phyloP scores from a whole-genome alignment of 2,113 vertebrate species.

The Paratilapia polleni region DNA sequence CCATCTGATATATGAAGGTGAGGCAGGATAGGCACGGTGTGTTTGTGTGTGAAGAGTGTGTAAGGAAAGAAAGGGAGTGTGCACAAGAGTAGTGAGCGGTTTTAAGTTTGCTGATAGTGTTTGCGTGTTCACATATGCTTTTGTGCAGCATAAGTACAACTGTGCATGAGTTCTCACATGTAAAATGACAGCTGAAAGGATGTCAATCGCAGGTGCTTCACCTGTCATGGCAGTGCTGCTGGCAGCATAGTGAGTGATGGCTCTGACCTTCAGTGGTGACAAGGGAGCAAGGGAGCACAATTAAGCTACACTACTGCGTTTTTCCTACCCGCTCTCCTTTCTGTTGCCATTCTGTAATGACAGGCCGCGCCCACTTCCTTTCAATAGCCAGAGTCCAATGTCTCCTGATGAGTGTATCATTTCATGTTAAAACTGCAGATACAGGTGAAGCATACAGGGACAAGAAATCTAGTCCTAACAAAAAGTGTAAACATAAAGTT shows the following conservation, averaged over 20 bases:
- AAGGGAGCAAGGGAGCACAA: conserved; percentile 41
- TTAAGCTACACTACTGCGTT: conserved; percentile 37
- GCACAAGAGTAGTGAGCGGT: not conserved
- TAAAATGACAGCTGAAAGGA: conserved; percentile 51
- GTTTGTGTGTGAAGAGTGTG: not conserved
- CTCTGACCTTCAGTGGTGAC: conserved; percentile 64
- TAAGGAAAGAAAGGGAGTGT: not conserved
- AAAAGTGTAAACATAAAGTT: not conserved
- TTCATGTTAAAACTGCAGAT: not conserved
- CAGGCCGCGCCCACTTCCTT: conserved; percentile 7
- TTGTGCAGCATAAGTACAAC: not conserved
- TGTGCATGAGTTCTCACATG: not conserved
- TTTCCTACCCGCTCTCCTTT: not conserved
- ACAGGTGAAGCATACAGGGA: not conserved
- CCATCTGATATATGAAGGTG: not conserved
- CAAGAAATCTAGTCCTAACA: not conserved
- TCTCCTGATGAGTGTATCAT: not conserved
- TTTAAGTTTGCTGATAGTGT: not conserved
- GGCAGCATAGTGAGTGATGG: conserved; percentile 51
- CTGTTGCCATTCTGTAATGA: not conserved
- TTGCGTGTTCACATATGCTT: not conserved
- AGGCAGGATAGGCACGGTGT: not conserved
- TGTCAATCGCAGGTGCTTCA: conserved; percentile 57
- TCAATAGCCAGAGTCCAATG: conserved; percentile 7
- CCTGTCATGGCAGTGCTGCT: conserved; percentile 28